Base-by-base conservation (phyloP, 2,797 vertebrate species). In the Coendou prehensilis region DNA sequence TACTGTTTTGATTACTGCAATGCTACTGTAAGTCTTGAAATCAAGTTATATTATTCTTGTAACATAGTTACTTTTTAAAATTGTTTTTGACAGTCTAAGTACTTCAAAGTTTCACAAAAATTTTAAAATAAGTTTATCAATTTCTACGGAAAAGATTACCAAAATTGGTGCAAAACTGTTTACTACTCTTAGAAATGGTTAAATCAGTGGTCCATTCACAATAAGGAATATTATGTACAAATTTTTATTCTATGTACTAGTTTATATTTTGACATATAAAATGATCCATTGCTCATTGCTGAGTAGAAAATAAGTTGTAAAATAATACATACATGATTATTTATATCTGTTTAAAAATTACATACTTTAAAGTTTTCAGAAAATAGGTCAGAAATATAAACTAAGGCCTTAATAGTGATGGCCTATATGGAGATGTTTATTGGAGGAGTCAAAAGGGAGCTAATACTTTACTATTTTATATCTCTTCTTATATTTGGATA, bases 351-450 rank as follows among this genome's bases (percentile, higher is more conserved):
- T 79, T 17, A 81, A 89, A 82, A 64, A n/a, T 37, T n/a, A n/a
- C 11, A 47, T 22, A 52, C 20, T 81, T 73, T 75, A 45, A 79
- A 80, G n/a, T 56, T 13, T 80, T 22, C 50, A 52, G 57, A 78
- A 92, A 83, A 75, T 92, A n/a, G 10, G 28, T n/a, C 30, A 80
- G 20, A 91, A 96, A 87, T 84, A 63, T 15, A 84, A 87, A 79
- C 30, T 67, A 41, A 79, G 6, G 1, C 73, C 69, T 63, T 22
- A 41, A 22, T n/a, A 87, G 28, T 73, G n/a, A 73, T 89, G 92
- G 93, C 33, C 61, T 89, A 37, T 41, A 59, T 20, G 9, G 67
- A 71, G 5, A 85, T 23, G 5, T 61, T 26, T 76, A 59, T 14
- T 52, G n/a, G 6, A 84, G 26, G 33, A 79, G 33, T 59, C 3